Conservation (phyloP, 2,113 vertebrate species). For the zebrafish (Danio rerio) region DNA sequence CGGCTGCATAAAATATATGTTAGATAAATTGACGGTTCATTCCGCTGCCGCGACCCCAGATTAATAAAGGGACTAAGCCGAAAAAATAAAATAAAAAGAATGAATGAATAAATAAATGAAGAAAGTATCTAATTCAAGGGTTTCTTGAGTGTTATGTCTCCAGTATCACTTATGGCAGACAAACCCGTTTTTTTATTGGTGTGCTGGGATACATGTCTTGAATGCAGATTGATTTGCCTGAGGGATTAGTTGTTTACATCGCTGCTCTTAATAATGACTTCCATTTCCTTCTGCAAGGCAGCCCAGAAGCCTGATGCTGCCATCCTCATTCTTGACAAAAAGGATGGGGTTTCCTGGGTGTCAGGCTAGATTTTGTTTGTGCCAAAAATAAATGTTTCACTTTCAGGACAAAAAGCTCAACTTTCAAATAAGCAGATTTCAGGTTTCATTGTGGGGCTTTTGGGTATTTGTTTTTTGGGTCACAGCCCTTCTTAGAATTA, state of each 20-base stretch:
- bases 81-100: no score
- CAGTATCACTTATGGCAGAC: not conserved
- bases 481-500: not conserved
- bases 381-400: not conserved
- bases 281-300: constrained; percentile 1
- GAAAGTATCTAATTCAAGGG: not conserved
- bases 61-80: no score
- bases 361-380: not conserved
- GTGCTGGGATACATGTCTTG: not conserved
- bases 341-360: not conserved
- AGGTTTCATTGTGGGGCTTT: not conserved
- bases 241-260: not conserved
- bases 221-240: not conserved
- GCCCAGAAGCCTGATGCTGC: not conserved
- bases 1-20: no score
- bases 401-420: not conserved
- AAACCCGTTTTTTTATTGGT: not conserved
- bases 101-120: no score
- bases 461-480: not conserved
- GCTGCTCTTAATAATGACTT: not conserved
- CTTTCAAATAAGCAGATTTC: not conserved
- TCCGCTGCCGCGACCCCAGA: no score
- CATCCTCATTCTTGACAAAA: not conserved
- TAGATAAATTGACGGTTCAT: no score
- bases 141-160: not conserved